Evolutionary conservation across 2,797 vertebrate genomes (phyloP).

Genomic region (Phaenicophaeus curvirostris): DNA sequence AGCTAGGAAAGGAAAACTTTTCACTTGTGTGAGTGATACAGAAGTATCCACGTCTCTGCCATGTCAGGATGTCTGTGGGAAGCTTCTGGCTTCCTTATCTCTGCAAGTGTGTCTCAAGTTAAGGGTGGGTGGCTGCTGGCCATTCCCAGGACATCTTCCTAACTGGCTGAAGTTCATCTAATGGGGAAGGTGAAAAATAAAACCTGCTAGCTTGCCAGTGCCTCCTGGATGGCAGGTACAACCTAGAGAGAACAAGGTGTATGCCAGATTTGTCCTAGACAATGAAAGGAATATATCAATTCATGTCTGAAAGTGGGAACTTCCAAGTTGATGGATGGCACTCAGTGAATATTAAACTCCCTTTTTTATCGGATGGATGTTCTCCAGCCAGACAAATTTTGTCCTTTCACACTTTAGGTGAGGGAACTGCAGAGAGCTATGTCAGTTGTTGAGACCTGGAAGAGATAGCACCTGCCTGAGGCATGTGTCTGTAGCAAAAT

Average conservation of each 20-base stretch:
- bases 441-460: not conserved
- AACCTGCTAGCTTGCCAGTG: not conserved
- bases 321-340: conserved; percentile 9
- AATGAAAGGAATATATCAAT: conserved; percentile 33
- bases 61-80: not conserved
- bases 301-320: not conserved
- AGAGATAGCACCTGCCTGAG: not conserved
- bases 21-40: not conserved
- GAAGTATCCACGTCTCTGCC: not conserved
- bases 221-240: not conserved
- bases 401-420: not conserved
- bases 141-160: not conserved
- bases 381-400: not conserved
- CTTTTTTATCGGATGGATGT: not conserved
- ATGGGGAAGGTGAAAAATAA: not conserved
- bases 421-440: not conserved
- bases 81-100: not conserved
- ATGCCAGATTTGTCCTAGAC: not conserved
- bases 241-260: not conserved
- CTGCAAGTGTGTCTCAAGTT: not conserved
- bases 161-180: not conserved
- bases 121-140: not conserved
- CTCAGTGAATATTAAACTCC: not conserved
- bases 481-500: not conserved
- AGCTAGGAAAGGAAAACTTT: not conserved